Base-by-base conservation (phyloP, 2,888 invertebrate species). In the Criorhina ranunculi region DNA sequence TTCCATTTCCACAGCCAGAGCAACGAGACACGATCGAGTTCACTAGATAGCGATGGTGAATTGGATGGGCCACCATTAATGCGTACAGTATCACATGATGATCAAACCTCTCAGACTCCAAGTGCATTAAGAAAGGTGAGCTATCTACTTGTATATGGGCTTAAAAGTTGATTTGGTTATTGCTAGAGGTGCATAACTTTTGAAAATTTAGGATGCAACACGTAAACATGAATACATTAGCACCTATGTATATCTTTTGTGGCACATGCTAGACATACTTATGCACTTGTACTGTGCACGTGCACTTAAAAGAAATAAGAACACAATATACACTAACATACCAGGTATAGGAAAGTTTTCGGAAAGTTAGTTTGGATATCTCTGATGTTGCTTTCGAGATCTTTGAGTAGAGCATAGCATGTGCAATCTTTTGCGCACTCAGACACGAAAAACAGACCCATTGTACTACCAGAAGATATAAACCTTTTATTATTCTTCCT, bases 41-140 rank as follows among this genome's bases (percentile, higher is more conserved):
- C 93, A 85, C 90, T 93, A 87, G 93, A 93, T 86, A 93, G 93
- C 87, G 93, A 92, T 87, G 93, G 93, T 64, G 93, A 93, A 87
- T 92, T 92, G 86, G 92, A 93, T 66, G 91, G 91, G 42, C 92
- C 92, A 85, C 90, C 92, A 62, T 94, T 94, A 51, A 92, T 94
- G 76, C 91, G 95, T 59, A 93, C 94, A 9, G 94, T 95, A 89
- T 95, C 95, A 7, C 94, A 94, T 9, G 95, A 95, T 89, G 93
- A 93, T 69, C 93, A 93, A 19, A 88, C 89, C 70, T 89, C 89
- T 72, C 91, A 90, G 87, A 93, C 93, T 31, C 93, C 94, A 46
- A 90, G 91, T 85, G 90, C 89, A 67, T 87, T 91, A 73, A 89
- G 92, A 87, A 92, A 92, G 90, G 92, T 92, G 86, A 80, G 87